phyloP scores from a whole-genome alignment of 1,140 invertebrate genomes.

The Bombus difficillimus region DNA sequence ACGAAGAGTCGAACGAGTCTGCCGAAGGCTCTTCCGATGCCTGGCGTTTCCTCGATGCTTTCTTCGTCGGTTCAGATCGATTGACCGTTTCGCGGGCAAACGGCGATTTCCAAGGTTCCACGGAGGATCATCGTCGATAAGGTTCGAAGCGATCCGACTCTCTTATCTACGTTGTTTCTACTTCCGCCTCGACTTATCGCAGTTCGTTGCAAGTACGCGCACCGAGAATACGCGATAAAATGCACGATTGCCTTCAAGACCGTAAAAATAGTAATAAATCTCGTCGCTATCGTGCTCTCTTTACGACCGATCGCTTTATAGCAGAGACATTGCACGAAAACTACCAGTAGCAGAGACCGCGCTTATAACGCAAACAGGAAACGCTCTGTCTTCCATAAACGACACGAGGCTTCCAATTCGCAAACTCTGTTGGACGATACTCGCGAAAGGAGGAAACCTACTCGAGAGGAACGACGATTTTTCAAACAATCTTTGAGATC shows the following conservation, averaged over 20 bases:
- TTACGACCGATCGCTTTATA: neutral
- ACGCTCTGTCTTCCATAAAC: neutral
- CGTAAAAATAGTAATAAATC: neutral
- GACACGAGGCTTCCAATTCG: neutral
- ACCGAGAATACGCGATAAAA: neutral
- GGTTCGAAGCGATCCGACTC: neutral
- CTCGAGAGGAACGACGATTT: no score
- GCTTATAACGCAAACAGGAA: neutral
- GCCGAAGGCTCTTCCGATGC: neutral
- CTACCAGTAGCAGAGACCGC: neutral
- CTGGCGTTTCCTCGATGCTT: neutral
- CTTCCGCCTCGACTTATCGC: neutral
- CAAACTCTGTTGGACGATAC: no score
- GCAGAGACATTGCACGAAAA: neutral
- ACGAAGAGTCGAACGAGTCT: neutral
- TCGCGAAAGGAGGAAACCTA: no score
- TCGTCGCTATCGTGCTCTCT: neutral
- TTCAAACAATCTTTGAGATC: no score
- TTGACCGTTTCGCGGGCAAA: neutral
- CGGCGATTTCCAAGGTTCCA: neutral
- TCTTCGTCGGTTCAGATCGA: neutral
- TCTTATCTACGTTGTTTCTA: conserved; percentile 11
- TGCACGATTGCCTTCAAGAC: neutral
- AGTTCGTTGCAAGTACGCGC: neutral
- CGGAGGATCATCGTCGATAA: neutral